Base-by-base conservation (phyloP, 1,140 invertebrate species). In the Caerostris darwini region DNA sequence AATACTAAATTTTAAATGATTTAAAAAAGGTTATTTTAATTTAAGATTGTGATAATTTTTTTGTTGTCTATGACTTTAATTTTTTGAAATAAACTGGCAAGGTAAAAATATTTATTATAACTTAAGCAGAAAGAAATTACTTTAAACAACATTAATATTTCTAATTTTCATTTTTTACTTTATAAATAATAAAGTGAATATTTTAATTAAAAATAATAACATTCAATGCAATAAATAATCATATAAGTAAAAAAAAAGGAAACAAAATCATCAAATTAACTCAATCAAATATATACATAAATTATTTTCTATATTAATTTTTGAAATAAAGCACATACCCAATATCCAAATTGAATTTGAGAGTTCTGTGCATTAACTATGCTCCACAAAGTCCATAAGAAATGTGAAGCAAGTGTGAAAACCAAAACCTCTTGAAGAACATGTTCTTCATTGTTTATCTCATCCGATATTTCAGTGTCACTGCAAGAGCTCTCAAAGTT, bases 321-420 rank as follows among this genome's bases (percentile, higher is more conserved):
- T 67, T 67, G 3, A 81, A 56, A 82, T 5, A 7, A 67, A 53
- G 6, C 10, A 14, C 50, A 61, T 92, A 99, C 99, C 98, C 98
- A 98, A 96, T 99, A 99, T 69, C 98, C 98, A 96, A 99, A 99
- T 61, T 98, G 97, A 95, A 99, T 99, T 95, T 98, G 97, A 1
- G 98, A 99, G 14, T 98, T 97, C 94, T 97, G 97, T 0, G 98
- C 98, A 96, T 99, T 99, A 5, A 99, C 97, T 54, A 99, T 97
- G 50, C 97, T 97, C 99, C 99, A 99, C 0, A 99, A 96, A 4
- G 97, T 97, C 99, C 99, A 99, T 95, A 99, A 97, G 50, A 99
- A 97, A 96, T 99, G 98, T n/a, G 98, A 98, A 19, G 97, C 98
- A 64, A 99, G 96, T 0, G 97, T 97, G 95, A 98, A 99, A 7